Conservation (phyloP, 2,113 vertebrate genomes). For the Xiphophorus couchianus region DNA sequence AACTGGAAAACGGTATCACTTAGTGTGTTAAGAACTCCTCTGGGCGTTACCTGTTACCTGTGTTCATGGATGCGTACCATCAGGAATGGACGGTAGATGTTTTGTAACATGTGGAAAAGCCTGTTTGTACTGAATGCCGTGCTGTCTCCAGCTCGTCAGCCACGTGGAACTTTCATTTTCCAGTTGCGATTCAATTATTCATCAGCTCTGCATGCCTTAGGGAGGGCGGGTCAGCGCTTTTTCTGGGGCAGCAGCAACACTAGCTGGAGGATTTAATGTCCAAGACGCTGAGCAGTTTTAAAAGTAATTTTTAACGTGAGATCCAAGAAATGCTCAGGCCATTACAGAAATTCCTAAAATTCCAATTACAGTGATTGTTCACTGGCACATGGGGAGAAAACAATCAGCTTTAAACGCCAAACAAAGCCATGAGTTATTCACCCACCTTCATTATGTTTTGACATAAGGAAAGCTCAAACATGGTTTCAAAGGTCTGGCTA, state of each 20-base stretch:
- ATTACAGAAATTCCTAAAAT: constrained; percentile 17
- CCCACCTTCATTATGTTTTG: not conserved
- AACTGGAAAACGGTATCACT: no score
- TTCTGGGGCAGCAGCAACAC: not conserved
- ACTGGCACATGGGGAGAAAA: not conserved
- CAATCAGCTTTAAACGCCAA: not conserved
- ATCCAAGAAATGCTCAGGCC: constrained; percentile 14
- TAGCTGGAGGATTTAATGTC: not conserved
- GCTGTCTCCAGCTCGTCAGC: constrained; percentile 19
- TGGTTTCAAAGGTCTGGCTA: not conserved
- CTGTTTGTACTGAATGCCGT: constrained; percentile 30
- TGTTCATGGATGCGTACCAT: constrained; percentile 68
- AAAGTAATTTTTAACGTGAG: constrained; percentile 12
- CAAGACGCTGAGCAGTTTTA: constrained; percentile 9
- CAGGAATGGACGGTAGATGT: constrained; percentile 16
- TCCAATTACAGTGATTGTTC: constrained; percentile 6
- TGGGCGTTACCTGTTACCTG: not conserved
- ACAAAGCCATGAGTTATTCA: not conserved
- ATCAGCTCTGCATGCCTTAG: constrained; percentile 8
- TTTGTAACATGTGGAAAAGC: constrained; percentile 20
- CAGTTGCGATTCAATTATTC: constrained; percentile 51
- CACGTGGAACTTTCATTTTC: constrained; percentile 28
- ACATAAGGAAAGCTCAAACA: not conserved
- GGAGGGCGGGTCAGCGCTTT: constrained; percentile 16
- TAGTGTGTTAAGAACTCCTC: not conserved